Conservation (phyloP, 2,888 invertebrate genomes). For the Pseudococcus longispinus region DNA sequence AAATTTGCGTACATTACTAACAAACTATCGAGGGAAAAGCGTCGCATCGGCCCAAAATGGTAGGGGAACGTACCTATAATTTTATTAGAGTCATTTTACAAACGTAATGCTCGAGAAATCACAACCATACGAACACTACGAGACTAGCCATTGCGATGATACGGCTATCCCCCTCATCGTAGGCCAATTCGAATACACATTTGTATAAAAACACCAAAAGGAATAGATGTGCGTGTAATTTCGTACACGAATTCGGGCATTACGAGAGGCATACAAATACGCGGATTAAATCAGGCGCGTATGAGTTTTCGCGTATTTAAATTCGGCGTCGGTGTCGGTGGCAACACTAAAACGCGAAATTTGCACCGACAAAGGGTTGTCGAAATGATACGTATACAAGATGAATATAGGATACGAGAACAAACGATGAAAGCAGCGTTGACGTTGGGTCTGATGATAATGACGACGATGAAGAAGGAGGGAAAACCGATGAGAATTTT, state of each 20-base stretch:
- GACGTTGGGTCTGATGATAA: background rate
- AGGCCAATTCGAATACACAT: background rate
- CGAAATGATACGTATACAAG: background rate
- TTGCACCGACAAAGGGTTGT: slow-evolving; percentile 1
- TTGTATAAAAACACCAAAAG: background rate
- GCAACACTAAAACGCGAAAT: background rate
- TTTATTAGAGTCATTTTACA: background rate
- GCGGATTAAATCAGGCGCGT: background rate
- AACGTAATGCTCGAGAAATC: background rate
- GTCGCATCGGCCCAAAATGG: background rate
- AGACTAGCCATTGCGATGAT: background rate
- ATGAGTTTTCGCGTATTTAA: background rate
- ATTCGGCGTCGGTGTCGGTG: background rate
- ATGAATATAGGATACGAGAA: background rate
- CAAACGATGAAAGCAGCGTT: background rate
- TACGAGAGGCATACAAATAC: background rate
- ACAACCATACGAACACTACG: background rate
- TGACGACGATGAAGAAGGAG: background rate
- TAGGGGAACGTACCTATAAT: background rate
- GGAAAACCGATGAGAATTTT: background rate
- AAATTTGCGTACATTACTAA: background rate
- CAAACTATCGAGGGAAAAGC: background rate
- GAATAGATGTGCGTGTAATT: background rate
- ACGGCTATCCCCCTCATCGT: background rate
- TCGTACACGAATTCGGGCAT: background rate